Evolutionary conservation across 2,797 vertebrate genomes (phyloP).

Genomic region (Poliocrania exsul): DNA sequence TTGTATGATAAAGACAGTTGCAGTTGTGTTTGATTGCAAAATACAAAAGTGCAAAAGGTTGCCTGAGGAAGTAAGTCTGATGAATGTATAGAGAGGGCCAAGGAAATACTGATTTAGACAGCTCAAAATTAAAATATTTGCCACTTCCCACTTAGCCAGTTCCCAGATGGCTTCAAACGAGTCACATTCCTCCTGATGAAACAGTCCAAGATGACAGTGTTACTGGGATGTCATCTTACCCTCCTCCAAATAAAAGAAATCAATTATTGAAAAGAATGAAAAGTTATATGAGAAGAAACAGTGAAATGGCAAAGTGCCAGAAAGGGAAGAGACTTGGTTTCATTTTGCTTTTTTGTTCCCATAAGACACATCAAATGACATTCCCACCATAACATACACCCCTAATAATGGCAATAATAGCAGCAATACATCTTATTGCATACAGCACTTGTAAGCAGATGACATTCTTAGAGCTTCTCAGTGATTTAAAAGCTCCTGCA

Average conservation of each 20-base stretch:
- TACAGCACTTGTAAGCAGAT: neutral
- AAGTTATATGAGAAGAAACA: neutral
- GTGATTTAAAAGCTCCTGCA: constrained; percentile 33
- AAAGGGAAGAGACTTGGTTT: neutral
- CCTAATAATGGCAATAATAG: constrained; percentile 37
- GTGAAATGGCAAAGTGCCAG: neutral
- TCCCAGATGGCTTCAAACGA: neutral
- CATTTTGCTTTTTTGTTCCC: constrained; percentile 26
- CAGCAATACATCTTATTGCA: neutral
- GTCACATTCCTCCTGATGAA: neutral
- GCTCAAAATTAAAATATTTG: constrained; percentile 17
- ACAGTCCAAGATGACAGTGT: neutral
- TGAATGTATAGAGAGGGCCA: neutral
- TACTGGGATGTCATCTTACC: neutral
- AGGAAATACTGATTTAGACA: neutral
- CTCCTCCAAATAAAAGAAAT: constrained; percentile 32
- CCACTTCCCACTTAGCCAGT: neutral
- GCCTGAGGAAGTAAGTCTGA: neutral
- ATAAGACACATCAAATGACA: constrained; percentile 2
- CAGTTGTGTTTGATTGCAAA: neutral
- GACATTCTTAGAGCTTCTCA: neutral
- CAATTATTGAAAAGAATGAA: neutral
- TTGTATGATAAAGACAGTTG: neutral
- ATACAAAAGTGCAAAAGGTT: neutral
- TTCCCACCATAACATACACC: constrained; percentile 5